A percentile compares a stretch with the other conserved stretches of the same genome.
These are phyloP conservation scores for Clarias pachynema DNA, from an alignment of 2,797 vertebrate genomes.

Conservation along the genomic window DNA sequence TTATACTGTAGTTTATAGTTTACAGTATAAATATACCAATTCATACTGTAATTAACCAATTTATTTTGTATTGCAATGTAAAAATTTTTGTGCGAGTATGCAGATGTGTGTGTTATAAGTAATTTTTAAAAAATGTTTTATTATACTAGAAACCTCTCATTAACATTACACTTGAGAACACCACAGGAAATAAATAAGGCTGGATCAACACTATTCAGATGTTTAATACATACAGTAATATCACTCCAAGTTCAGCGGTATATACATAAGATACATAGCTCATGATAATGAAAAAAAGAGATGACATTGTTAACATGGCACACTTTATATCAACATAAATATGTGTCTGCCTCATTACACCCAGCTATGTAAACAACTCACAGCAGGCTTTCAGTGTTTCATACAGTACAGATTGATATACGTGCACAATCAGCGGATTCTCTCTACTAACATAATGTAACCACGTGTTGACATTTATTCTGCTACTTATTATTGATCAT, in stretches of 20 bases:
- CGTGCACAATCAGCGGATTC: constrained; percentile 22
- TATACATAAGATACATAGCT: constrained; percentile 16
- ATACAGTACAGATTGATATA: constrained; percentile 38
- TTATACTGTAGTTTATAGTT: background rate
- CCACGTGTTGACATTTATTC: background rate
- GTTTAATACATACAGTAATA: constrained; percentile 26
- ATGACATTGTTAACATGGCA: background rate
- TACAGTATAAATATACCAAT: background rate
- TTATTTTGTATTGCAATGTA: background rate
- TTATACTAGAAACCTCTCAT: background rate
- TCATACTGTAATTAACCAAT: background rate
- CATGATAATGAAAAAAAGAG: constrained; percentile 13
- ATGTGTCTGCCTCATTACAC: constrained; percentile 34
- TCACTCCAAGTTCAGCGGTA: background rate
- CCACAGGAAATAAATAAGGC: background rate
- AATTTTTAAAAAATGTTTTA: background rate
- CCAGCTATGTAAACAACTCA: constrained; percentile 25
- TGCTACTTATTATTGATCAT: background rate
- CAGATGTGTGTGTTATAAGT: background rate
- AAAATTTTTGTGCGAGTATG: too few species aligned
- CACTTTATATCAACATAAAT: constrained; percentile 14
- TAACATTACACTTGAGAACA: background rate
- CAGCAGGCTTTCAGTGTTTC: constrained; percentile 38
- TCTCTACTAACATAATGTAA: background rate
- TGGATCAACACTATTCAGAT: constrained; percentile 6